Conservation (phyloP, 2,888 invertebrate species). For the Leucophenga montana region DNA sequence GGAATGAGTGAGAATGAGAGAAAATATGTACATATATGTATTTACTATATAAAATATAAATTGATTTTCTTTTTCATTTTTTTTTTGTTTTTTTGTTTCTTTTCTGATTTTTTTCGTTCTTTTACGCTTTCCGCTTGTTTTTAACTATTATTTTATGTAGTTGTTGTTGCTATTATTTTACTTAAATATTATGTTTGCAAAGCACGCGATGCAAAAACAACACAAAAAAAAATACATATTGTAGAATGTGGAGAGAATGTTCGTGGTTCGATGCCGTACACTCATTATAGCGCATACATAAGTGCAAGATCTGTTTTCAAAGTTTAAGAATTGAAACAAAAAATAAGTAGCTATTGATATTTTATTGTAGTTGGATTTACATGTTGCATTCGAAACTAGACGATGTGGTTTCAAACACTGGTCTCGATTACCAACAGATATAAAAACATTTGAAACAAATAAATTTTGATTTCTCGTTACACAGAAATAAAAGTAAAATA, state of each 20-base stretch:
- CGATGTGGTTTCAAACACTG: no score
- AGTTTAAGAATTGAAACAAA: background rate
- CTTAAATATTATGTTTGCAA: slow-evolving; percentile 38
- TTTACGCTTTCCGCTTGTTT: slow-evolving; percentile 9
- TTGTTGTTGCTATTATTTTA: slow-evolving; percentile 24
- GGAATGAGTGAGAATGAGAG: background rate
- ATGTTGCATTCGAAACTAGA: no score
- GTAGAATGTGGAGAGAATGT: background rate
- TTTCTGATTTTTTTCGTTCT: slow-evolving; percentile 9
- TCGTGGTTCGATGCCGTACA: slow-evolving; percentile 29
- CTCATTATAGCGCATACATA: background rate
- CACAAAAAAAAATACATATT: slow-evolving; percentile 9
- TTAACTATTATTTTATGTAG: background rate
- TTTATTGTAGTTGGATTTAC: no score
- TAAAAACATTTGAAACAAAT: no score
- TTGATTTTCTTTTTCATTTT: slow-evolving; percentile 18
- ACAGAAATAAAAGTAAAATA: no score
- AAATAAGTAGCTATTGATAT: no score
- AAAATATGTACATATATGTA: background rate
- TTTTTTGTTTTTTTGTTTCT: background rate
- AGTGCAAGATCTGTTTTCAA: no score
- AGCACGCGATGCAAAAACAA: slow-evolving; percentile 37
- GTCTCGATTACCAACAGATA: no score
- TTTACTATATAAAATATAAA: no score
- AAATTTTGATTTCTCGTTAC: no score